These are phyloP conservation scores for Monoplex corrugatus DNA, from an alignment of 2,888 invertebrate genomes.

Conservation along the genomic window DNA sequence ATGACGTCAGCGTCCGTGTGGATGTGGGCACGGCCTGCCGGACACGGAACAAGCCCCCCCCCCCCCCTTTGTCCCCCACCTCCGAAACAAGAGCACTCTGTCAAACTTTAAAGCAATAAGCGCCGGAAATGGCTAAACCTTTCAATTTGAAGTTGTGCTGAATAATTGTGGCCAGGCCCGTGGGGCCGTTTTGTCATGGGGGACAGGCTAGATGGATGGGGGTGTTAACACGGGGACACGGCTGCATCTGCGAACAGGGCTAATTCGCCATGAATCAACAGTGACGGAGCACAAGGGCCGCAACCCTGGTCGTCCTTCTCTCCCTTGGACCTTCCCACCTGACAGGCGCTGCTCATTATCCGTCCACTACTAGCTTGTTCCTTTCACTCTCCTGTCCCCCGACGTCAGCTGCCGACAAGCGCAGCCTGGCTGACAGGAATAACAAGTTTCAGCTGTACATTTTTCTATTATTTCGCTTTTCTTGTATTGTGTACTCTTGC, in stretches of 20 bases:
- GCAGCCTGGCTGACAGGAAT: background rate
- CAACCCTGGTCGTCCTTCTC: constrained; percentile 45
- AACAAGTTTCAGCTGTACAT: background rate
- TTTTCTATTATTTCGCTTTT: too few relatives aligned
- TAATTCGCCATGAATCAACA: constrained; percentile 50
- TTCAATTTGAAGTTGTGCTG: constrained; percentile 46
- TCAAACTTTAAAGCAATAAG: constrained; percentile 40
- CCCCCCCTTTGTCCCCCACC: background rate
- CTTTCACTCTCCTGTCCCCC: constrained; percentile 23
- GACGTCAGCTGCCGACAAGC: background rate
- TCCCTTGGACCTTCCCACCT: constrained; percentile 46
- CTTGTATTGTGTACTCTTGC: too few relatives aligned
- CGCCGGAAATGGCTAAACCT: constrained; percentile 37
- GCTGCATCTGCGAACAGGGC: constrained; percentile 49
- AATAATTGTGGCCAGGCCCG: constrained; percentile 3
- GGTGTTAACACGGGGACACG: constrained; percentile 46
- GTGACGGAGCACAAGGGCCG: constrained; percentile 46
- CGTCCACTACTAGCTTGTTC: constrained; percentile 39
- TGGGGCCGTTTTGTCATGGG: constrained; percentile 41
- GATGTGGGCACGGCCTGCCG: too few relatives aligned
- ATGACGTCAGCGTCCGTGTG: too few relatives aligned
- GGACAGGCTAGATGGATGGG: constrained; percentile 34
- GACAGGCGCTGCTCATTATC: constrained; percentile 51
- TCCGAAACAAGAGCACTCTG: background rate
- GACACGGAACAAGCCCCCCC: too few relatives aligned